Evolutionary conservation across 2,113 vertebrate genomes (phyloP).

Genomic region (Pluvianellus socialis): DNA sequence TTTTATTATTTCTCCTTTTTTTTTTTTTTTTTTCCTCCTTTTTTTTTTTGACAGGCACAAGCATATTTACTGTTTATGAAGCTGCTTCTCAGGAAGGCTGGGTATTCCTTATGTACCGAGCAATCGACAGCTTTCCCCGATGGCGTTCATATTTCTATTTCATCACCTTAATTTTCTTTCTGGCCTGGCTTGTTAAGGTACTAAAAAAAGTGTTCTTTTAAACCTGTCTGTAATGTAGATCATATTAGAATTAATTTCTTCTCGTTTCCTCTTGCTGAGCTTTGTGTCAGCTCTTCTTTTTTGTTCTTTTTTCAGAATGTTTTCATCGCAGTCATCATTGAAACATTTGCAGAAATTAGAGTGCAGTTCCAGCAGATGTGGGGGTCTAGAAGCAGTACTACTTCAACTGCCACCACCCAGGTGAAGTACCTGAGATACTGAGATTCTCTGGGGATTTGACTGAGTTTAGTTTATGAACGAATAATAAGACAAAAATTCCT

Average conservation of each 20-base stretch:
- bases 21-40: too few species aligned
- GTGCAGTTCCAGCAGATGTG: conserved; percentile 99
- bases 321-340: conserved; percentile 98
- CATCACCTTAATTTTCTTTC: conserved; percentile 99
- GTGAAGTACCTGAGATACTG: conserved; percentile 68
- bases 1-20: too few species aligned
- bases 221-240: not conserved
- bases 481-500: not conserved
- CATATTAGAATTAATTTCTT: not conserved
- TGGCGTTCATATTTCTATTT: conserved; percentile 99
- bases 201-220: conserved; percentile 12
- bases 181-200: conserved; percentile 99
- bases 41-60: conserved; percentile 89
- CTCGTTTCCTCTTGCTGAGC: not conserved
- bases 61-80: conserved; percentile 98
- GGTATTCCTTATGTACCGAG: conserved; percentile 99
- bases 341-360: conserved; percentile 98
- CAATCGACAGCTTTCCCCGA: conserved; percentile 97
- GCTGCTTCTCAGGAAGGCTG: conserved; percentile 98
- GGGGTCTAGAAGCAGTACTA: conserved; percentile 97
- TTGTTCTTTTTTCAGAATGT: conserved; percentile 83
- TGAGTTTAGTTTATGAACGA: not conserved
- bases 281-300: conserved; percentile 19
- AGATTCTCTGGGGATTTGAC: not conserved
- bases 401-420: conserved; percentile 98